A percentile compares a stretch with the other conserved stretches of the same genome.
These are phyloP conservation scores for Nephotettix cincticeps DNA, from an alignment of 1,140 invertebrate species.

Conservation along the genomic window DNA sequence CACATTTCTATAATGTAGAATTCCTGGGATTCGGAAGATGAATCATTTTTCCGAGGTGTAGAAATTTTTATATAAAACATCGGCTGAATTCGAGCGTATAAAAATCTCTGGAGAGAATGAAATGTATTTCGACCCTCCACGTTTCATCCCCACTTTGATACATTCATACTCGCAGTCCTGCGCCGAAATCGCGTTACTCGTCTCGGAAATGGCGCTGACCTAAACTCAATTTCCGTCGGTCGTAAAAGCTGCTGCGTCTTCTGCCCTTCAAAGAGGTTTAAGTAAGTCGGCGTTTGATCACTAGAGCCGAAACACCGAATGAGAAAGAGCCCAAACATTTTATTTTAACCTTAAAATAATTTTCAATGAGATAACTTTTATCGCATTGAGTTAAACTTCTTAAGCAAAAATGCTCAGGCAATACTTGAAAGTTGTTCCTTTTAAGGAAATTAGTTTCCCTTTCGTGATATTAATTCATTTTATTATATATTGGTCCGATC, in stretches of 20 bases:
- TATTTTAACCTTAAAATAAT: not conserved
- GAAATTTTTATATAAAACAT: too few relatives aligned
- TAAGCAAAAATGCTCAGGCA: too few relatives aligned
- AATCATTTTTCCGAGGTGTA: too few relatives aligned
- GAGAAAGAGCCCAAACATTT: not conserved
- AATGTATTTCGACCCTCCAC: not conserved
- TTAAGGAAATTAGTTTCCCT: too few relatives aligned
- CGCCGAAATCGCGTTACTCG: not conserved
- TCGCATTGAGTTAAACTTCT: not conserved
- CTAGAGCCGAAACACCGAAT: not conserved
- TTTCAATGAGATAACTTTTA: slow-evolving; percentile 9
- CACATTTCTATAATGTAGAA: too few relatives aligned
- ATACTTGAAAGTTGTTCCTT: too few relatives aligned
- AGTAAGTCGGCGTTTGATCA: not conserved
- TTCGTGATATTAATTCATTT: too few relatives aligned
- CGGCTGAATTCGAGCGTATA: too few relatives aligned
- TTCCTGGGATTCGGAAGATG: too few relatives aligned
- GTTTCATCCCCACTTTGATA: not conserved
- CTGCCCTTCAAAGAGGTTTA: not conserved
- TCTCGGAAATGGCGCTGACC: slow-evolving; percentile 1
- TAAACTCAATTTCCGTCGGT: slow-evolving; percentile 19
- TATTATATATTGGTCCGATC: too few relatives aligned
- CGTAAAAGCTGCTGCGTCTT: slow-evolving; percentile 15
- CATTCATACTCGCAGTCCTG: not conserved
- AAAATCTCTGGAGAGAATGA: too few relatives aligned